These are phyloP conservation scores for Uloborus plumipes DNA, from an alignment of 2,888 invertebrate genomes.

Conservation along the genomic window DNA sequence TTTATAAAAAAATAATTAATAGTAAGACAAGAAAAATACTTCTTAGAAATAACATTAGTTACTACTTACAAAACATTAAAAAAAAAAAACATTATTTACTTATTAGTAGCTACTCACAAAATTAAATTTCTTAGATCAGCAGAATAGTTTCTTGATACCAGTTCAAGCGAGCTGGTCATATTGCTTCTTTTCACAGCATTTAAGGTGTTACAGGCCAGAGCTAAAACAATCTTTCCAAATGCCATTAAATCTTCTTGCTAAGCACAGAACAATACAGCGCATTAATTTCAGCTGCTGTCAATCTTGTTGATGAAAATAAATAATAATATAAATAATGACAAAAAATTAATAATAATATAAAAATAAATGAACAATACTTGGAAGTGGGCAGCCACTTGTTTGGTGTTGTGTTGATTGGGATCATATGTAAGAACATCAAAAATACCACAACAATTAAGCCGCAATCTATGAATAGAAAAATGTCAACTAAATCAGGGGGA, in stretches of 20 bases:
- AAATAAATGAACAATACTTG: conserved; percentile 71
- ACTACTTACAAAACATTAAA: conserved; percentile 83
- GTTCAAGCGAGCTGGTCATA: conserved; percentile 87
- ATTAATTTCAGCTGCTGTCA: not conserved
- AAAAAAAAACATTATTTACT: too few relatives aligned
- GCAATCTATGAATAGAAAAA: conserved; percentile 74
- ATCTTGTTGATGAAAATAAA: not conserved
- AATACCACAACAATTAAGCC: conserved; percentile 85
- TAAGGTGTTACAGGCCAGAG: conserved; percentile 92
- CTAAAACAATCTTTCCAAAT: conserved; percentile 90
- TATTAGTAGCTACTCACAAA: conserved; percentile 76
- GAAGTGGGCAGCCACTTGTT: conserved; percentile 77
- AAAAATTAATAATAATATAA: not conserved
- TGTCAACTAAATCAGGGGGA: too few relatives aligned
- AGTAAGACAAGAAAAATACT: not conserved
- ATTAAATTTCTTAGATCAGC: conserved; percentile 94
- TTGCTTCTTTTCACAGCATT: conserved; percentile 89
- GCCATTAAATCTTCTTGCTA: conserved; percentile 93
- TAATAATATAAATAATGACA: too few relatives aligned
- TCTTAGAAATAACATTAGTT: not conserved
- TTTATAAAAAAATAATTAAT: not conserved
- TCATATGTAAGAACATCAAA: conserved; percentile 81
- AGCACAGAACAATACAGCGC: conserved; percentile 63
- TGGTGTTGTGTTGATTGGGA: conserved; percentile 74
- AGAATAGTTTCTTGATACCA: conserved; percentile 91